These are phyloP conservation scores for Spilarctia lutea DNA, from an alignment of 2,888 invertebrate genomes.

Conservation along the genomic window DNA sequence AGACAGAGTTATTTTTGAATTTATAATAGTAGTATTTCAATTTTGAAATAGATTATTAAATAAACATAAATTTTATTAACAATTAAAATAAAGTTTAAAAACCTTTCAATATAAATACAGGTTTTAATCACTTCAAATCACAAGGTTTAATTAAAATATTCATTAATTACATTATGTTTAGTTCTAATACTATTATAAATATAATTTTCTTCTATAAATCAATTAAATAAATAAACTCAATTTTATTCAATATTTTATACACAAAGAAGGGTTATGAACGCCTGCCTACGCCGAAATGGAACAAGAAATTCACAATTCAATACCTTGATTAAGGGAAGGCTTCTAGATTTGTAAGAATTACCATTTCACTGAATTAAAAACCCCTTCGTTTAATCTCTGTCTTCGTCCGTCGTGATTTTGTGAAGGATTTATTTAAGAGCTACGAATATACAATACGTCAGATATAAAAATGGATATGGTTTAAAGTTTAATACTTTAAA, in stretches of 20 bases:
- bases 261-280: not conserved
- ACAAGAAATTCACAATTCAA: conserved; percentile 39
- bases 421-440: conserved; percentile 62
- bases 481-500: not conserved
- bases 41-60: too few species aligned
- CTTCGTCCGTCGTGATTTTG: conserved; percentile 73
- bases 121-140: not conserved
- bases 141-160: not conserved
- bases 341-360: conserved; percentile 65
- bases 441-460: conserved; percentile 46
- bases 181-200: not conserved
- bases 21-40: too few species aligned
- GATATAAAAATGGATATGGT: not conserved
- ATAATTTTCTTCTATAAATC: not conserved
- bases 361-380: conserved; percentile 79
- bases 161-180: not conserved
- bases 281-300: conserved; percentile 21
- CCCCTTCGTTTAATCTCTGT: conserved; percentile 78
- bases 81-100: not conserved
- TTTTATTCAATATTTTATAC: conserved; percentile 1
- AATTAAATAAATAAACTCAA: not conserved
- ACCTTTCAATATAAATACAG: not conserved
- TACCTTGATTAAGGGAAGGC: conserved; percentile 52
- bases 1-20: too few species aligned
- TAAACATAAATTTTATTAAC: too few species aligned